A percentile compares a stretch with the other conserved stretches of the same genome.
Evolutionary conservation across 2,797 vertebrate species (phyloP).

Genomic region (Nasua narica): DNA sequence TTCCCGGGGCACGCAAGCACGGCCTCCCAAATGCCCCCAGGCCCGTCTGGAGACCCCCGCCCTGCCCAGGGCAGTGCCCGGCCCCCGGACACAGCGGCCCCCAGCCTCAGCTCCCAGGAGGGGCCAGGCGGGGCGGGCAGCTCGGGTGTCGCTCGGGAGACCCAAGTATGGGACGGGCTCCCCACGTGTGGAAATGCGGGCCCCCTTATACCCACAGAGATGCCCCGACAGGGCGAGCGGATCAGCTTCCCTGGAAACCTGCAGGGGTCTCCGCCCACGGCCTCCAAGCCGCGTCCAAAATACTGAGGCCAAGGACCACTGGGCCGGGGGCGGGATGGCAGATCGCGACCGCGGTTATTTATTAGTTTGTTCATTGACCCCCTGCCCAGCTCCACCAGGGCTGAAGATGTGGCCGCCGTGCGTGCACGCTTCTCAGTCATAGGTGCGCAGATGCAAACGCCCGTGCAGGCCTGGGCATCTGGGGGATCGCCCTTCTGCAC

Average conservation of each 20-base stretch:
- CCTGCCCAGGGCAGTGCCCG: no score
- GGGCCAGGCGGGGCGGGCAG: accelerated
- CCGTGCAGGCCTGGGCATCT: not conserved
- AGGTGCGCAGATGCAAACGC: accelerated
- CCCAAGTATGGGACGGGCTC: no score
- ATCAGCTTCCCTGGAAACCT: accelerated
- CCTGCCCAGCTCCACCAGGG: not conserved
- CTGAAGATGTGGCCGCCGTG: not conserved
- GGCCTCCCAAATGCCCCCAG: not conserved
- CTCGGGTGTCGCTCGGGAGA: accelerated
- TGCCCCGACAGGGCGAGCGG: accelerated
- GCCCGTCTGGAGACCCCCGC: not conserved
- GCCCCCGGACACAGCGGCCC: not conserved
- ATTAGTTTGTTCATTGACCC: not conserved
- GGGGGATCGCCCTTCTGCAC: not conserved
- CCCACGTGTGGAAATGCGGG: accelerated
- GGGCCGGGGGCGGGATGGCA: not conserved
- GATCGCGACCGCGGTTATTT: not conserved
- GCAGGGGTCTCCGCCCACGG: accelerated
- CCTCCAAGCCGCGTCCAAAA: not conserved
- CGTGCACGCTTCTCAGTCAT: accelerated
- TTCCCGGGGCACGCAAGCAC: not conserved
- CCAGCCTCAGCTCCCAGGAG: not conserved
- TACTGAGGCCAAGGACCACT: not conserved
- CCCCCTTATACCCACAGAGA: no score